Evolutionary conservation across 2,888 invertebrate genomes (phyloP).

Genomic region (Augochlorella aurata): DNA sequence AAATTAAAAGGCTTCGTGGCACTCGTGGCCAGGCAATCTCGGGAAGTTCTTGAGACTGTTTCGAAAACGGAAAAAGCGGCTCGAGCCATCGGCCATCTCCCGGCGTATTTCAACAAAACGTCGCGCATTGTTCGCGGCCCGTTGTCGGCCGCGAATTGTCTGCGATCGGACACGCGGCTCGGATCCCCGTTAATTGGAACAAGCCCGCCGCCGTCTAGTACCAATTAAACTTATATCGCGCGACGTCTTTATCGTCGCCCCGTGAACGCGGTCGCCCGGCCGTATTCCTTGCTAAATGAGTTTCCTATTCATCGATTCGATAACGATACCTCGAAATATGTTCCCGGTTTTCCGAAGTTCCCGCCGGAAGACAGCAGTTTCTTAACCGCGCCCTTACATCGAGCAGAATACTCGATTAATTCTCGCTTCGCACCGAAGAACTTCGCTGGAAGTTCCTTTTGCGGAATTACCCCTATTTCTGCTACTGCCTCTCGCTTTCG

Average conservation of each 20-base stretch:
- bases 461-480: neutral
- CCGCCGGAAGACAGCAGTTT: neutral
- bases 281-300: slow-evolving; percentile 42
- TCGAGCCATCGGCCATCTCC: slow-evolving; percentile 19
- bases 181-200: slow-evolving; percentile 49
- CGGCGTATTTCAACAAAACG: slow-evolving; percentile 37
- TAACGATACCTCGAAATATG: slow-evolving; percentile 29
- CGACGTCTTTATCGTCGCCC: slow-evolving; percentile 46
- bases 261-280: slow-evolving; percentile 51
- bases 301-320: slow-evolving; percentile 43
- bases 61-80: slow-evolving; percentile 36
- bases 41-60: slow-evolving; percentile 29
- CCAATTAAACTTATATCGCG: slow-evolving; percentile 62
- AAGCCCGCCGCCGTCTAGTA: slow-evolving; percentile 28
- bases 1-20: slow-evolving; percentile 48
- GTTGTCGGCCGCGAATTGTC: slow-evolving; percentile 12
- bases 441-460: neutral
- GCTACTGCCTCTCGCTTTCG: neutral
- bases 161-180: slow-evolving; percentile 32
- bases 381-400: neutral
- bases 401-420: neutral
- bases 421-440: neutral
- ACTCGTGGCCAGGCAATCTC: slow-evolving; percentile 29
- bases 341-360: neutral
- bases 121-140: slow-evolving; percentile 28